Conservation (phyloP, 2,888 invertebrate genomes). For the Lutraria lutraria region DNA sequence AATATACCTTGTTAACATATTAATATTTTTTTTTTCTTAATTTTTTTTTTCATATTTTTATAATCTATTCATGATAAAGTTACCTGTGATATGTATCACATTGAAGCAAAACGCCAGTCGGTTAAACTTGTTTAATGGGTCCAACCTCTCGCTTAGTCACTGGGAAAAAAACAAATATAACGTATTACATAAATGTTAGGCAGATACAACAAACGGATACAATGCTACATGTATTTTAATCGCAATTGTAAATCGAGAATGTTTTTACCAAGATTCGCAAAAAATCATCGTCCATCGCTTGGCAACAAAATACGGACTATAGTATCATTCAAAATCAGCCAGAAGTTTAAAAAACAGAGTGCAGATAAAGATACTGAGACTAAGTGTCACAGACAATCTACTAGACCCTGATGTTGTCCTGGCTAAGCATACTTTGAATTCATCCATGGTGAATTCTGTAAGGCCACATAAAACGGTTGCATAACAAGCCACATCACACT, state of each 20-base stretch:
- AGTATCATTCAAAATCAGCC: neutral
- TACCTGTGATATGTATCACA: no score
- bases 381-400: neutral
- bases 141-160: no score
- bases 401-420: conserved; percentile 25
- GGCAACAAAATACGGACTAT: neutral
- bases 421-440: conserved; percentile 22
- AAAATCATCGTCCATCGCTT: neutral
- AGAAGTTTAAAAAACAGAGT: neutral
- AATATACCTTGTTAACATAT: no score
- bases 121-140: no score
- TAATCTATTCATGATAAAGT: no score
- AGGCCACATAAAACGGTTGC: conserved; percentile 57
- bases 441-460: conserved; percentile 51
- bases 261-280: neutral
- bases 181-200: no score
- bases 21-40: no score
- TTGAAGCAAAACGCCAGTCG: no score
- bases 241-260: neutral
- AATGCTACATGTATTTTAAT: neutral
- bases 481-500: conserved; percentile 69
- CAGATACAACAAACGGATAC: neutral
- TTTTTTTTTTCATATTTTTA: no score
- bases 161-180: no score
- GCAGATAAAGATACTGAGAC: neutral